These are phyloP conservation scores for Podabrus alpinus DNA, from an alignment of 2,888 invertebrate species.

Conservation along the genomic window DNA sequence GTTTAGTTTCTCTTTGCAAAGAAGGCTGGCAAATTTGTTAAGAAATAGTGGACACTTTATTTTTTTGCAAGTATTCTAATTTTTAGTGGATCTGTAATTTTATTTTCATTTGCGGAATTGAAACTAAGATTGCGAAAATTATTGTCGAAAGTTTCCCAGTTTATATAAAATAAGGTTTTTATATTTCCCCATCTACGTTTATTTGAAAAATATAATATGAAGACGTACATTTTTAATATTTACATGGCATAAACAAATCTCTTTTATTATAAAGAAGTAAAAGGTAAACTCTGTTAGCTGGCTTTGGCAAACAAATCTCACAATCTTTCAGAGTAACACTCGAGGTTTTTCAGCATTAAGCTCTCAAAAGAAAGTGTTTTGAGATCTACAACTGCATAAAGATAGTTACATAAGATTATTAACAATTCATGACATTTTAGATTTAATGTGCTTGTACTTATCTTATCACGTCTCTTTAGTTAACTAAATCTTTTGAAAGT, in stretches of 20 bases:
- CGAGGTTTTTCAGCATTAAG: slow-evolving; percentile 17
- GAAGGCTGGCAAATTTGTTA: too few relatives aligned
- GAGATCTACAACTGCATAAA: slow-evolving; percentile 7
- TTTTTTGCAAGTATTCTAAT: too few relatives aligned
- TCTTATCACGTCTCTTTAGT: slow-evolving; percentile 16
- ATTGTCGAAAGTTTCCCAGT: too few relatives aligned
- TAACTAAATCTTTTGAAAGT: slow-evolving; percentile 5
- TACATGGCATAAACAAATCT: background rate
- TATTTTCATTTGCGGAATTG: too few relatives aligned
- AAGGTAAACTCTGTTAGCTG: background rate
- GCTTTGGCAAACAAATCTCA: background rate
- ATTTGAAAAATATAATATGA: background rate
- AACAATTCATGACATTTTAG: slow-evolving; percentile 19
- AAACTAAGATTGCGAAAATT: too few relatives aligned
- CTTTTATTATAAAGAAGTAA: background rate
- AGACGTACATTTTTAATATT: background rate
- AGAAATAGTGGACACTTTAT: too few relatives aligned
- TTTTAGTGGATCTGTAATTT: too few relatives aligned
- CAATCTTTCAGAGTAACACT: slow-evolving; percentile 11
- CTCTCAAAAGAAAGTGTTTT: slow-evolving; percentile 18
- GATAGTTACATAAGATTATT: slow-evolving; percentile 13
- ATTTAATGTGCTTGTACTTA: slow-evolving; percentile 21
- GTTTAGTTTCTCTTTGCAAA: too few relatives aligned
- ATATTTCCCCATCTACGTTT: background rate
- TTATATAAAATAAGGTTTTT: background rate